Evolutionary conservation across 1,140 invertebrate genomes (phyloP).

Genomic region (Bombyx mandarina): DNA sequence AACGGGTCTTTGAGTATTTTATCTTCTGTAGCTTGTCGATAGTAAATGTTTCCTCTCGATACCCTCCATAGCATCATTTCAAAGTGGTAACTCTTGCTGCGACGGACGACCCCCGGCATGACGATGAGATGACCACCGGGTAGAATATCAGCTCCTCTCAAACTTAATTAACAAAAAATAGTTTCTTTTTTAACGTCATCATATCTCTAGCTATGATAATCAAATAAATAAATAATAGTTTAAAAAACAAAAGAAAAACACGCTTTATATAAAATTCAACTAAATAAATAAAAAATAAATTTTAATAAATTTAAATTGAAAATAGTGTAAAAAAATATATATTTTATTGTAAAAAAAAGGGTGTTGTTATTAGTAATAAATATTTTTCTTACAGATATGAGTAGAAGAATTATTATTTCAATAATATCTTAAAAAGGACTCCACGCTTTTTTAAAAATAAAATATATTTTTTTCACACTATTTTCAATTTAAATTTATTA

Average conservation of each 20-base stretch:
- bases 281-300: too few species aligned
- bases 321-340: too few species aligned
- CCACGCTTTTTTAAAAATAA: too few species aligned
- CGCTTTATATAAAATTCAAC: neutral
- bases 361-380: too few species aligned
- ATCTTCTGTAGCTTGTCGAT: constrained; percentile 82
- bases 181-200: neutral
- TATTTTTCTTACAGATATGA: too few species aligned
- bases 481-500: too few species aligned
- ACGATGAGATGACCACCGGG: constrained; percentile 26
- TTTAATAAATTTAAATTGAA: too few species aligned
- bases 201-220: neutral
- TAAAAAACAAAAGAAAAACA: neutral
- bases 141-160: constrained; percentile 14
- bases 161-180: neutral
- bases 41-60: constrained; percentile 87
- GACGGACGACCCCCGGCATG: constrained; percentile 61
- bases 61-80: constrained; percentile 89
- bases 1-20: constrained; percentile 7
- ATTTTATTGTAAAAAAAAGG: too few species aligned
- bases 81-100: constrained; percentile 80
- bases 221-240: neutral
- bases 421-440: too few species aligned
- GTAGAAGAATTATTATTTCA: too few species aligned
- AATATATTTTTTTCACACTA: too few species aligned